phyloP scores from a whole-genome alignment of 2,113 vertebrate genomes.

The Laticauda colubrina region DNA sequence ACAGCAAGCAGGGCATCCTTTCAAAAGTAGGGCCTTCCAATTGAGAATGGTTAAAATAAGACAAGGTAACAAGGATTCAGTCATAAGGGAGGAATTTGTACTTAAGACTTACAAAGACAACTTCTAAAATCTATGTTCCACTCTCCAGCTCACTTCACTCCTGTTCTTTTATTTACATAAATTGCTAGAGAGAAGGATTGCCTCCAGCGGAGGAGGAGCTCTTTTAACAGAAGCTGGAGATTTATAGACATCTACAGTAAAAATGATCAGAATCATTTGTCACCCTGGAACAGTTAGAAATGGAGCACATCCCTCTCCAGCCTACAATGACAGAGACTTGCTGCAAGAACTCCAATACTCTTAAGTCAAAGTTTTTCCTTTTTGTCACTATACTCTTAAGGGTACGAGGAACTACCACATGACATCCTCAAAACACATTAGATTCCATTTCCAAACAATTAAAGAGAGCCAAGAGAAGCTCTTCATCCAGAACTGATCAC shows the following conservation, averaged over 20 bases:
- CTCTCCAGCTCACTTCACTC: neutral
- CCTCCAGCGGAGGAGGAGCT: slow-evolving; percentile 12
- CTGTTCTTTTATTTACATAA: slow-evolving; percentile 20
- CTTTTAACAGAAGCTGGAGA: slow-evolving; percentile 16
- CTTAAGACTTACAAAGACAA: neutral
- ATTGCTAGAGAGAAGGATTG: neutral
- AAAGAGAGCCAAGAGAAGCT: neutral
- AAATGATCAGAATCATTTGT: slow-evolving; percentile 16
- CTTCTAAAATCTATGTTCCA: neutral
- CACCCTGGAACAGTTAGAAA: slow-evolving; percentile 7
- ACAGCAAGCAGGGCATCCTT: neutral
- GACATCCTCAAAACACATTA: neutral
- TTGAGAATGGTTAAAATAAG: neutral
- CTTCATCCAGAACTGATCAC: neutral
- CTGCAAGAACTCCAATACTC: neutral
- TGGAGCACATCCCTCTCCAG: neutral
- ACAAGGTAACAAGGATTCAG: neutral
- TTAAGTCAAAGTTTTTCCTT: slow-evolving; percentile 18
- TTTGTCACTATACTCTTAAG: neutral
- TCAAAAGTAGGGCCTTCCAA: neutral
- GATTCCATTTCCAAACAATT: neutral
- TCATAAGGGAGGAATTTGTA: neutral
- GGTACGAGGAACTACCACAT: neutral
- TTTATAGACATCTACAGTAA: slow-evolving; percentile 6
- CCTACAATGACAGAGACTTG: neutral